Conservation (phyloP, 2,888 invertebrate species). For the Chloromyia formosa region DNA sequence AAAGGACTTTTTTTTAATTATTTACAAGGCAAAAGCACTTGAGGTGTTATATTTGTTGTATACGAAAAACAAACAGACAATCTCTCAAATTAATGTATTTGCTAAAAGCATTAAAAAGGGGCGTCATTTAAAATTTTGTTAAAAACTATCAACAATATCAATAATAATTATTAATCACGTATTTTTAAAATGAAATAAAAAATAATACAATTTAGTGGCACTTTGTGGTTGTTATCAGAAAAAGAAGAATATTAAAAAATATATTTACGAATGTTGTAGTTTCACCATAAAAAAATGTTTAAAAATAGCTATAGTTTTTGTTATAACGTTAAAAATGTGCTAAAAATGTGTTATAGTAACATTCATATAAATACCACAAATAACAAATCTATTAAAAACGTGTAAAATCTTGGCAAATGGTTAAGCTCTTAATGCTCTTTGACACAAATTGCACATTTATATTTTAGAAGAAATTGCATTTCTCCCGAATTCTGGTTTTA, state of each 20-base stretch:
- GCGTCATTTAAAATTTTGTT: neutral
- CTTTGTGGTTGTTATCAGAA: constrained; percentile 44
- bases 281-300: neutral
- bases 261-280: constrained; percentile 19
- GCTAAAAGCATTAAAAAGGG: constrained; percentile 7
- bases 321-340: neutral
- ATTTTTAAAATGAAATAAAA: neutral
- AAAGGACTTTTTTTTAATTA: neutral
- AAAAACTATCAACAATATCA: neutral
- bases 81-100: neutral
- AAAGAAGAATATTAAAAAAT: constrained; percentile 15
- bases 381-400: neutral
- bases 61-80: neutral
- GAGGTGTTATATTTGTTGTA: constrained; percentile 13
- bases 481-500: neutral
- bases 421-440: constrained; percentile 1
- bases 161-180: constrained; percentile 12
- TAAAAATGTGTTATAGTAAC: constrained; percentile 11
- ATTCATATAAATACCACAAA: neutral
- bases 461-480: neutral
- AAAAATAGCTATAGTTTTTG: neutral
- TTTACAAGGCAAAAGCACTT: constrained; percentile 43
- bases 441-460: constrained; percentile 34
- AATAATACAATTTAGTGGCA: constrained; percentile 40
- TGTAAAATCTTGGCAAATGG: constrained; percentile 30